Evolutionary conservation across 2,888 invertebrate species (phyloP).

Genomic region (Amphipoea oculea): DNA sequence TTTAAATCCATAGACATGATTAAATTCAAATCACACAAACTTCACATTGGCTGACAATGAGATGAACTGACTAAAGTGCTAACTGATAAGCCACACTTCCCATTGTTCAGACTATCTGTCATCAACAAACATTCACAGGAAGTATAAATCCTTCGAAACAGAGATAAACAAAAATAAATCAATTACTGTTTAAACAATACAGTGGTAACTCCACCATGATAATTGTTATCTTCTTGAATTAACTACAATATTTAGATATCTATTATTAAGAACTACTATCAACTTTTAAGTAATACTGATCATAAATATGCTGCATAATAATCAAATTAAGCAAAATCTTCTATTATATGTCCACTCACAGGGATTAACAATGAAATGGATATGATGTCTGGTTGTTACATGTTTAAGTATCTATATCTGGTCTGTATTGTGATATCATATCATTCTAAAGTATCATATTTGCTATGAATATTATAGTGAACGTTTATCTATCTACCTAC

Average conservation of each 20-base stretch:
- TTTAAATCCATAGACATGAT: slow-evolving; percentile 49
- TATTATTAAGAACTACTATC: slow-evolving; percentile 4
- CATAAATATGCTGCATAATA: background rate
- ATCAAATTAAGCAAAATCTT: slow-evolving; percentile 10
- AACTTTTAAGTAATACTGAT: slow-evolving; percentile 2
- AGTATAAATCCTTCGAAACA: slow-evolving; percentile 37
- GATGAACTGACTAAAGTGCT: slow-evolving; percentile 49
- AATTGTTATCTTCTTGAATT: slow-evolving; percentile 3
- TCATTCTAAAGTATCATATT: slow-evolving; percentile 53
- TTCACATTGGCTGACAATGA: slow-evolving; percentile 27
- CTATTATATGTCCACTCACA: background rate
- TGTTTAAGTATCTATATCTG: slow-evolving; percentile 30
- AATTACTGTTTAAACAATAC: slow-evolving; percentile 62
- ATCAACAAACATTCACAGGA: slow-evolving; percentile 56
- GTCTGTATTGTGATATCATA: slow-evolving; percentile 44
- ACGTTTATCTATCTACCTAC: slow-evolving; percentile 36
- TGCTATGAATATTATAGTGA: slow-evolving; percentile 16
- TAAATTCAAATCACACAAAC: slow-evolving; percentile 7
- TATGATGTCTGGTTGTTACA: slow-evolving; percentile 59
- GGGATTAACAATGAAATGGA: slow-evolving; percentile 57
- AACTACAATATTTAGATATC: background rate
- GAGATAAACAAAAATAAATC: slow-evolving; percentile 53
- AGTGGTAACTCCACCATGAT: slow-evolving; percentile 63
- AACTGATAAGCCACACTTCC: slow-evolving; percentile 51
- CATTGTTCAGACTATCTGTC: slow-evolving; percentile 60